Evolutionary conservation across 2,888 invertebrate species (phyloP).

Genomic region (Piscicola geometra): DNA sequence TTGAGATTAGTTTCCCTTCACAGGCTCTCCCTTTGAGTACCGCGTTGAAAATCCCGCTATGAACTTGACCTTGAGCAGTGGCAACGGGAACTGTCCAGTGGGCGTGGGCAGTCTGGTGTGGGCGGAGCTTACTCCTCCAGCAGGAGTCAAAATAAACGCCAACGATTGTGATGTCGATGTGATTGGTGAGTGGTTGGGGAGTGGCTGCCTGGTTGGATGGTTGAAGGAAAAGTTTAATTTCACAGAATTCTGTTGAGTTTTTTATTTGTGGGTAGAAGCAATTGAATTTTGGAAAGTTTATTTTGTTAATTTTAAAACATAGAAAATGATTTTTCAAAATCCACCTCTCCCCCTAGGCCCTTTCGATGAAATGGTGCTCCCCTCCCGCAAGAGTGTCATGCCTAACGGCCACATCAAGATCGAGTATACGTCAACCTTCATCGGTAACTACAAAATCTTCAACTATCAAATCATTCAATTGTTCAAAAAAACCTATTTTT

Average conservation of each 20-base stretch:
- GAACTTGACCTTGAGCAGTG: conserved; percentile 33
- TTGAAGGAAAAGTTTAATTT: too few relatives aligned
- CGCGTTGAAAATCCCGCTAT: conserved; percentile 37
- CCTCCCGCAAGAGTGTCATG: background rate
- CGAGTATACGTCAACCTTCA: conserved; percentile 13
- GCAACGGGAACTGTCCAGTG: conserved; percentile 20
- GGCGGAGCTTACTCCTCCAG: conserved; percentile 25
- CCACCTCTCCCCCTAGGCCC: background rate
- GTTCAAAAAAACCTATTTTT: too few relatives aligned
- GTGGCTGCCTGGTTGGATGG: too few relatives aligned
- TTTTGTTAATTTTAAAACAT: too few relatives aligned
- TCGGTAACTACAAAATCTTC: too few relatives aligned
- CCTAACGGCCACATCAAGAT: conserved; percentile 27
- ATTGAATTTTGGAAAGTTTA: background rate
- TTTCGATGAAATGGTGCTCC: background rate
- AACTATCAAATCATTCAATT: too few relatives aligned
- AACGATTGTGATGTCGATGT: conserved; percentile 32
- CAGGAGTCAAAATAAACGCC: conserved; percentile 30
- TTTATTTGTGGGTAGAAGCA: background rate
- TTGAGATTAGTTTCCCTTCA: background rate
- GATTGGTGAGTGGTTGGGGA: conserved; percentile 29
- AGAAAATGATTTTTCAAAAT: background rate
- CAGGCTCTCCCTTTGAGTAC: conserved; percentile 36
- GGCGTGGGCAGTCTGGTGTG: conserved; percentile 31
- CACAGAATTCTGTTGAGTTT: too few relatives aligned